Base-by-base conservation (phyloP, 2,113 vertebrate species). In the Cottus gobio region DNA sequence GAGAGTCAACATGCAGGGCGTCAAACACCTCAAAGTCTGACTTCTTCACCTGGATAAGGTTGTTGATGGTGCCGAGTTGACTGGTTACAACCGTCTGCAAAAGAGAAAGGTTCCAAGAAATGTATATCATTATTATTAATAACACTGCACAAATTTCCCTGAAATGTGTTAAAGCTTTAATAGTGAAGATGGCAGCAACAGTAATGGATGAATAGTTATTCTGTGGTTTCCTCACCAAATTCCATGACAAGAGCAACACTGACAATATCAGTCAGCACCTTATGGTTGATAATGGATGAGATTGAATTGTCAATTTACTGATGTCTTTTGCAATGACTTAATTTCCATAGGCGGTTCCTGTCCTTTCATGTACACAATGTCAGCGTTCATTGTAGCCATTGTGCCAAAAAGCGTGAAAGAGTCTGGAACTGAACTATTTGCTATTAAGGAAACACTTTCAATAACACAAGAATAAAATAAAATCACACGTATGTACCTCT, bases 21-120 rank as follows among this genome's bases (percentile, higher is more conserved):
- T 99, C 97, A 39, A 99, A 99, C 86, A 99, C 97, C 92, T 99
- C 98, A 4, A 99, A 99, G 91, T 99, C 98, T 0, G 98, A 99
- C 87, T 99, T 98, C 94, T 97, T 99, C 93, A 99, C 98, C 0
- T 97, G 95, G 86, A 99, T 99, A 85, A 99, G 90, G 89, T 99
- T 99, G 93, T 99, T 99, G 86, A 99, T 98, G 0, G 98, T 99
- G 71, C 98, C 98, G 72, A 99, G 95, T 90, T 99, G 97, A 91
- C 98, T 99, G 89, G 97, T 99, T 63, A 98, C 96, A 80, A 98
- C 96, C 0, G 97, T 96, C 97, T 99, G 88, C 66, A 93, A 83
- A 80, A 67, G 65, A 77, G 2, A 68, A 66, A 82, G 2, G 11
- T 62, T n/a, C 11, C 18, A 44, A 60, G 31, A 44, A 52, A 34